phyloP scores from a whole-genome alignment of 2,888 invertebrate genomes.

The Chrysina gloriosa region DNA sequence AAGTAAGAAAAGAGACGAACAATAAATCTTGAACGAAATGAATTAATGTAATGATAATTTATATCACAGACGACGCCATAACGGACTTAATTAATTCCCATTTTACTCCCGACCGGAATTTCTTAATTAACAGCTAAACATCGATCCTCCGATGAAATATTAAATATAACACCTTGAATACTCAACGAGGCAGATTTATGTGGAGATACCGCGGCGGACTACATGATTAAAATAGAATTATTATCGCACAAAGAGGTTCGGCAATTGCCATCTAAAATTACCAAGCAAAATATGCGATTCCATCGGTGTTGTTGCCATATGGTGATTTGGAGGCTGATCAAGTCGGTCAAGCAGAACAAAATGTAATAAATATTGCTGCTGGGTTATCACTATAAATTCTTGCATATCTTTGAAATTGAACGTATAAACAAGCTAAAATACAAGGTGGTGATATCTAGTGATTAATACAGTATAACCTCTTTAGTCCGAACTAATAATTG shows the following conservation, averaged over 20 bases:
- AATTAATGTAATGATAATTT: slow-evolving; percentile 38
- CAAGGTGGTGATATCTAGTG: too few species aligned
- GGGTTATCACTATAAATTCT: too few species aligned
- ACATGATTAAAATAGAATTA: slow-evolving; percentile 1
- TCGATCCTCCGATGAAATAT: slow-evolving; percentile 26
- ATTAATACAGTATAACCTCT: too few species aligned
- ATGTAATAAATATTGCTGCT: too few species aligned
- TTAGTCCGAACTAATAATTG: too few species aligned
- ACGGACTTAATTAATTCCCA: slow-evolving; percentile 38
- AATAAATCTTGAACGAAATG: slow-evolving; percentile 14
- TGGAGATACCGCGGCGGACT: not conserved
- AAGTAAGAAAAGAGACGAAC: slow-evolving; percentile 20
- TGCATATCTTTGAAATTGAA: too few species aligned
- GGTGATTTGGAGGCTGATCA: not conserved
- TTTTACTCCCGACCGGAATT: slow-evolving; percentile 30
- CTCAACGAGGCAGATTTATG: slow-evolving; percentile 1
- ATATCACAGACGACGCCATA: slow-evolving; percentile 34
- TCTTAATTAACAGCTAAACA: slow-evolving; percentile 37
- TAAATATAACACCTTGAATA: slow-evolving; percentile 18
- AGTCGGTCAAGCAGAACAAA: not conserved
- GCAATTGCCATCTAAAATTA: slow-evolving; percentile 10
- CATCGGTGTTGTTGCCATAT: not conserved
- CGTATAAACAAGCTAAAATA: too few species aligned
- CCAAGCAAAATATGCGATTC: not conserved
- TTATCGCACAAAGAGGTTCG: not conserved